phyloP scores from a whole-genome alignment of 2,797 vertebrate genomes.

The Anguilla marmorata region DNA sequence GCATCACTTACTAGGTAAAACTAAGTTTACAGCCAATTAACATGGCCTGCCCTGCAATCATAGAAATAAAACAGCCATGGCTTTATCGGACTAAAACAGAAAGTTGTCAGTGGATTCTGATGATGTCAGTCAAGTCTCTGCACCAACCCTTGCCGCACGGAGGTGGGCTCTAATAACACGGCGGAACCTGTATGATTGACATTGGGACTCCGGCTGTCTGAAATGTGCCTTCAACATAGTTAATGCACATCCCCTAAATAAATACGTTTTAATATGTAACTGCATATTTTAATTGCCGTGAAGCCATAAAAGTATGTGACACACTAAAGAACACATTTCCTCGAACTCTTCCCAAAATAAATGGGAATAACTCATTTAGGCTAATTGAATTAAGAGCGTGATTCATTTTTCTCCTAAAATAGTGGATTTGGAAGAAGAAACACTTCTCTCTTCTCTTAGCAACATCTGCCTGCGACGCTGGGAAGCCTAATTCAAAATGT shows the following conservation, averaged over 20 bases:
- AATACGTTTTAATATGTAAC: constrained; percentile 5
- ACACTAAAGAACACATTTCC: not conserved
- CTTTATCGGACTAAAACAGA: not conserved
- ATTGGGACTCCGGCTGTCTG: constrained; percentile 55
- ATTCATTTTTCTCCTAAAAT: constrained; percentile 1
- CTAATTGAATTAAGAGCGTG: constrained; percentile 20
- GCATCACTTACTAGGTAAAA: not conserved
- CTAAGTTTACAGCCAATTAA: not conserved
- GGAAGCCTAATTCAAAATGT: constrained; percentile 23
- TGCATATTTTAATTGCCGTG: constrained; percentile 10
- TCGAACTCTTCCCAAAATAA: not conserved
- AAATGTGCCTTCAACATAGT: constrained; percentile 4
- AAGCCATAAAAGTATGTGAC: constrained; percentile 8
- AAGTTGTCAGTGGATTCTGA: constrained; percentile 21
- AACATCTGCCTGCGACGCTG: constrained; percentile 21
- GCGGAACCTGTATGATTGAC: constrained; percentile 72
- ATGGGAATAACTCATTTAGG: constrained; percentile 23
- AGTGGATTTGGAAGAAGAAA: constrained; percentile 25
- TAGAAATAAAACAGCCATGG: not conserved
- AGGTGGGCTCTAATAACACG: constrained; percentile 61
- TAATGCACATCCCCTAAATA: constrained; percentile 1
- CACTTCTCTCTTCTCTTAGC: constrained; percentile 1
- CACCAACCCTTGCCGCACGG: constrained; percentile 59
- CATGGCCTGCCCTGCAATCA: not conserved
- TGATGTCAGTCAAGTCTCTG: constrained; percentile 29